Percentiles rank a stretch among this genome's conserved stretches.
Conservation (phyloP, 2,113 vertebrate genomes). For the Notarius quadriscutis region DNA sequence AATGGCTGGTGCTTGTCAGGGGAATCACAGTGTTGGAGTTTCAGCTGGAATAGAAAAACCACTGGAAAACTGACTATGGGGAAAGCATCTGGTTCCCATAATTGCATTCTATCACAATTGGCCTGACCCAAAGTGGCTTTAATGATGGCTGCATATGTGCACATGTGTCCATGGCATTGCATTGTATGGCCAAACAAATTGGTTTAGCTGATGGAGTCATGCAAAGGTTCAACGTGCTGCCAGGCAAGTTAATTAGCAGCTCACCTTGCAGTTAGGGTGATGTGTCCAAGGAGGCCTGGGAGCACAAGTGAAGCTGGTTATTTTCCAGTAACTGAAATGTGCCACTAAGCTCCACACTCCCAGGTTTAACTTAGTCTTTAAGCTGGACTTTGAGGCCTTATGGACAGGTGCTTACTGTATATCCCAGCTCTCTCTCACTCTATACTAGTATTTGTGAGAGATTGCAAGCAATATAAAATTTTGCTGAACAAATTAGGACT, state of each 20-base stretch:
- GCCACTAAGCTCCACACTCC: constrained; percentile 1
- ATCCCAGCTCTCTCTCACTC: not conserved
- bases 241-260: constrained; percentile 41
- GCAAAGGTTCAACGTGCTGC: not conserved
- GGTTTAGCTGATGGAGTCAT: constrained; percentile 18
- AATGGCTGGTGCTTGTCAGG: constrained; percentile 68
- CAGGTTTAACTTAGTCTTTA: not conserved
- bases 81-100: constrained; percentile 76
- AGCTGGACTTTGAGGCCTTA: constrained; percentile 9
- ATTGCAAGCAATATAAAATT: not conserved
- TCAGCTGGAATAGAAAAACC: constrained; percentile 71
- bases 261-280: constrained; percentile 39
- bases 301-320: constrained; percentile 13
- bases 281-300: constrained; percentile 22
- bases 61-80: constrained; percentile 71
- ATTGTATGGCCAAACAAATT: not conserved
- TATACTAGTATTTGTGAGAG: constrained; percentile 1
- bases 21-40: constrained; percentile 69
- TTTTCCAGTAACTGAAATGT: constrained; percentile 26
- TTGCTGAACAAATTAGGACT: constrained; percentile 15
- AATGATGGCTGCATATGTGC: constrained; percentile 58
- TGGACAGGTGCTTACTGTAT: not conserved
- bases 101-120: constrained; percentile 75
- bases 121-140: constrained; percentile 65
- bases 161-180: constrained; percentile 46